Percentiles rank a stretch among this genome's conserved stretches.
phyloP scores from a whole-genome alignment of 2,113 vertebrate genomes.

The Pangasianodon hypophthalmus region DNA sequence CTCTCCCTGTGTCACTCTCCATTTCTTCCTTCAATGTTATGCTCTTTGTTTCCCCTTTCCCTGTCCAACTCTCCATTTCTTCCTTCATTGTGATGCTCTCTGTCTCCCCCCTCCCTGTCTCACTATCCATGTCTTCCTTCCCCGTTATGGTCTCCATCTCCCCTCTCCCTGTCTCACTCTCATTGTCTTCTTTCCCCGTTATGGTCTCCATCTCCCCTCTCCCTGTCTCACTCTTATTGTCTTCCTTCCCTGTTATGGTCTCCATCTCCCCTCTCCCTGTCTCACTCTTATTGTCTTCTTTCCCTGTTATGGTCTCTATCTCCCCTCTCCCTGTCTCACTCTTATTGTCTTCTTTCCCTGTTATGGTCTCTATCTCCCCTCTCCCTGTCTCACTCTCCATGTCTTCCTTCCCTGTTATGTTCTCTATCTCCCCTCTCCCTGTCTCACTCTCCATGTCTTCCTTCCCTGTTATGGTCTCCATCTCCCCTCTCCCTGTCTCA shows the following conservation, averaged over 20 bases:
- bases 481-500: not conserved
- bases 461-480: not conserved
- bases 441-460: not conserved
- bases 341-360: not conserved
- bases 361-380: not conserved
- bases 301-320: not conserved
- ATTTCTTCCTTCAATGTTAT: not conserved
- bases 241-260: no score
- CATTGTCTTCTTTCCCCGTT: not conserved
- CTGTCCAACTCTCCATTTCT: not conserved
- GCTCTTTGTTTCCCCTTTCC: not conserved
- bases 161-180: not conserved
- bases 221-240: not conserved
- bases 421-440: not conserved
- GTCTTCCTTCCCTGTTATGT: not conserved
- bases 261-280: not conserved
- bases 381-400: not conserved
- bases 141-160: not conserved
- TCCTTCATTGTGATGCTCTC: not conserved
- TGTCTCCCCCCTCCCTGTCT: not conserved
- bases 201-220: not conserved
- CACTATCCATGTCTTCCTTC: not conserved
- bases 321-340: not conserved
- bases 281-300: not conserved
- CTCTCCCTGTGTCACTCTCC: not conserved